Evolutionary conservation across 2,797 vertebrate genomes (phyloP).

Genomic region (Chiroxiphia lanceolata): DNA sequence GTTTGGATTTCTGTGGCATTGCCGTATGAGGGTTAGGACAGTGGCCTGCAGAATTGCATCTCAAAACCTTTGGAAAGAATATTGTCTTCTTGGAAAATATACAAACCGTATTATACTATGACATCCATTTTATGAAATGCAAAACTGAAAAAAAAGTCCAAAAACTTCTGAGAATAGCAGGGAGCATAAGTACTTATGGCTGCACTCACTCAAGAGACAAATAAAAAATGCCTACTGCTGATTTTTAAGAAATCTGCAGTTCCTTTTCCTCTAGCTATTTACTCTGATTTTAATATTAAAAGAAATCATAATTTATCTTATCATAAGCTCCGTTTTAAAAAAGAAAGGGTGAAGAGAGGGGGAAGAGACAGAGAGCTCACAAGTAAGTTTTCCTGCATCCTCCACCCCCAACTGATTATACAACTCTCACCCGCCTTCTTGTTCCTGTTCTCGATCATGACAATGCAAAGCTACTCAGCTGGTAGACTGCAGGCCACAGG

Average conservation of each 20-base stretch:
- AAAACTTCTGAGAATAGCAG: background rate
- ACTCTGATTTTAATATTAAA: background rate
- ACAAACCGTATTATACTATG: background rate
- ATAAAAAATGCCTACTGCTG: background rate
- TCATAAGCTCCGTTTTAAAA: background rate
- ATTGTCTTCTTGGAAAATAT: background rate
- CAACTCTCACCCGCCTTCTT: background rate
- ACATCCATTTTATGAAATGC: background rate
- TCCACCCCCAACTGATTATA: background rate
- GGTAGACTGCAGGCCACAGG: background rate
- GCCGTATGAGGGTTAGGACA: background rate
- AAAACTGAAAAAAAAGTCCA: background rate
- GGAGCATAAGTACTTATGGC: background rate
- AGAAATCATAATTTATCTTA: background rate
- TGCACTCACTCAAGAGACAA: background rate
- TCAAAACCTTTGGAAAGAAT: background rate
- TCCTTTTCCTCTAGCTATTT: background rate
- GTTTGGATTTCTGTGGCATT: background rate
- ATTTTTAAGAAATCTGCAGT: background rate
- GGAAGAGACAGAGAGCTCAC: background rate
- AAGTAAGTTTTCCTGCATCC: background rate
- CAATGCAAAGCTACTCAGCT: background rate
- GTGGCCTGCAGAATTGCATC: background rate
- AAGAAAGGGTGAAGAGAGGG: accelerated
- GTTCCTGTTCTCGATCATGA: background rate